A percentile compares a stretch with the other conserved stretches of the same genome.
These are phyloP conservation scores for Uropetala carovei DNA, from an alignment of 2,888 invertebrate genomes.

Conservation along the genomic window DNA sequence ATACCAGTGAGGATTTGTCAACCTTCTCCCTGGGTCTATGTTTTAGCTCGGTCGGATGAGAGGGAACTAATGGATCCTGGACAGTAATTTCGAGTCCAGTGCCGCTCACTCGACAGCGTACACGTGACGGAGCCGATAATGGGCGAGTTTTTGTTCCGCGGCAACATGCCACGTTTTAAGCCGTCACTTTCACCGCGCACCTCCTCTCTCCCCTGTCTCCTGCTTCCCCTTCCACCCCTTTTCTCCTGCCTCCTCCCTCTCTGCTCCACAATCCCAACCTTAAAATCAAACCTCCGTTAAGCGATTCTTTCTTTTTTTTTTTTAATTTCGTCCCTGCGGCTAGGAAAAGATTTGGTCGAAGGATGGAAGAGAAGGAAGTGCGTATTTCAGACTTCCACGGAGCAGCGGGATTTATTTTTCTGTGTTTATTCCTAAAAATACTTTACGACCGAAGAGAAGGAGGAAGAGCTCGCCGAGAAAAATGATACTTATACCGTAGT, in stretches of 20 bases:
- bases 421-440: background rate
- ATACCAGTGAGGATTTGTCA: constrained; percentile 63
- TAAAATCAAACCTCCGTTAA: background rate
- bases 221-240: background rate
- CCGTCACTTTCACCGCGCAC: constrained; percentile 45
- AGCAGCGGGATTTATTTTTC: background rate
- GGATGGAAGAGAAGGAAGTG: background rate
- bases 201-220: background rate
- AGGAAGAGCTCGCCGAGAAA: background rate
- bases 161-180: constrained; percentile 42
- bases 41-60: background rate
- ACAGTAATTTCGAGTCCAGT: constrained; percentile 56
- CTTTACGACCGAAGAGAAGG: background rate
- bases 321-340: background rate
- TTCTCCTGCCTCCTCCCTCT: background rate
- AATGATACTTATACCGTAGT: background rate
- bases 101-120: constrained; percentile 40
- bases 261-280: background rate
- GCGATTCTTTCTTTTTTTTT: background rate
- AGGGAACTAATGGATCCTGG: constrained; percentile 55
- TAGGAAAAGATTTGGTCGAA: background rate
- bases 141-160: constrained; percentile 32
- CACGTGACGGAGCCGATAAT: constrained; percentile 57
- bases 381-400: background rate
- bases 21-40: constrained; percentile 45